A percentile compares a stretch with the other conserved stretches of the same genome.
Evolutionary conservation across 2,888 invertebrate species (phyloP).

Genomic region (Entomobrya multifasciata): DNA sequence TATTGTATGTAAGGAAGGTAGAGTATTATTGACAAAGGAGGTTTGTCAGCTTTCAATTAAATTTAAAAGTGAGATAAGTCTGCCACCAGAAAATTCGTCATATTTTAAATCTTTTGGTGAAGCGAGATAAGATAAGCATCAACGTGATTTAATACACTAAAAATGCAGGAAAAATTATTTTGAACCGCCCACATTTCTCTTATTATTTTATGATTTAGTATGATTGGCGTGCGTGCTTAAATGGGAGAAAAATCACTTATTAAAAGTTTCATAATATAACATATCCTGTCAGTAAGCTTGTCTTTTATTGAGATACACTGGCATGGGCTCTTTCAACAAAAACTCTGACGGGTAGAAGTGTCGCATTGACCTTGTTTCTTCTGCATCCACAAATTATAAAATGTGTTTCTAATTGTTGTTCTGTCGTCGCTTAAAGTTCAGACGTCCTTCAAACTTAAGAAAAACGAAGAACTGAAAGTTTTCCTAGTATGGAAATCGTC

Average conservation of each 20-base stretch:
- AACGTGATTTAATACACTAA: conserved; percentile 34
- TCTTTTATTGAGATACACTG: not conserved
- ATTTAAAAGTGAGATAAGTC: conserved; percentile 45
- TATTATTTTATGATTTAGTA: no score
- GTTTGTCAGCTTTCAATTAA: conserved; percentile 68
- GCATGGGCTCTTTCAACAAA: no score
- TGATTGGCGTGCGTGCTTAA: no score
- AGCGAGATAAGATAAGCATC: conserved; percentile 51
- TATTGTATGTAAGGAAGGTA: not conserved
- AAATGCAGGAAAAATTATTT: no score
- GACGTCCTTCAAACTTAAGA: conserved; percentile 26
- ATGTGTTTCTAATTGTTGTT: no score
- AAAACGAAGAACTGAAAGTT: no score
- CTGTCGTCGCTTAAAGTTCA: no score
- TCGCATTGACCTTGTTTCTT: not conserved
- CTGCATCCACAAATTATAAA: no score
- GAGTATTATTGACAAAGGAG: conserved; percentile 57
- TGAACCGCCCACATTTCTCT: no score
- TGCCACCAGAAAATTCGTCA: conserved; percentile 51
- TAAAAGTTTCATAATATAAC: not conserved
- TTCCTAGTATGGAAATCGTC: no score
- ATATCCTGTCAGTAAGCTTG: not conserved
- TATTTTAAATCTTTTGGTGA: conserved; percentile 28
- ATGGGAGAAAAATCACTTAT: no score
- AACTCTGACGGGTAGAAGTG: no score